A percentile compares a stretch with the other conserved stretches of the same genome.
Evolutionary conservation across 2,888 invertebrate genomes (phyloP).

Genomic region (Steinernema carpocapsae): DNA sequence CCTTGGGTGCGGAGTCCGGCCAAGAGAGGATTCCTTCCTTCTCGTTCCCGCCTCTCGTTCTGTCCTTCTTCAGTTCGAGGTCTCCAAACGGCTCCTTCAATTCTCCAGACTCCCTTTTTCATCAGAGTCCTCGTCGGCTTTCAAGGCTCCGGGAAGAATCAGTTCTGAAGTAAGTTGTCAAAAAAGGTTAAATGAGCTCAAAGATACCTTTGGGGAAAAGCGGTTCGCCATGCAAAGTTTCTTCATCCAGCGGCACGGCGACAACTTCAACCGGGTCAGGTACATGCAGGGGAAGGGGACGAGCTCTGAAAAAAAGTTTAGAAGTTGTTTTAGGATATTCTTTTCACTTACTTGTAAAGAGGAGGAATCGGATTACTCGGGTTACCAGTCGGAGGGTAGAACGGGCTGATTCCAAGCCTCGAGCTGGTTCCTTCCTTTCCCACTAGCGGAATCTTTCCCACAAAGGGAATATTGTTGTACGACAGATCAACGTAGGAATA

Average conservation of each 20-base stretch:
- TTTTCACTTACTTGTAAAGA: conserved; percentile 55
- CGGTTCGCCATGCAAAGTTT: conserved; percentile 63
- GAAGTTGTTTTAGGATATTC: too few species aligned
- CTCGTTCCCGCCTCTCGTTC: neutral
- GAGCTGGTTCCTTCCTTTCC: conserved; percentile 61
- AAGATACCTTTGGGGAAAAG: conserved; percentile 55
- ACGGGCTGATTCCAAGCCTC: conserved; percentile 56
- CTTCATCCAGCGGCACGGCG: conserved; percentile 63
- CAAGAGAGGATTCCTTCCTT: neutral
- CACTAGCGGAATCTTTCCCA: conserved; percentile 52
- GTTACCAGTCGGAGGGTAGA: conserved; percentile 61
- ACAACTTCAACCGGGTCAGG: conserved; percentile 64
- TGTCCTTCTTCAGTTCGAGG: neutral
- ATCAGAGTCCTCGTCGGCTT: conserved; percentile 3
- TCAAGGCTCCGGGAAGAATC: conserved; percentile 11
- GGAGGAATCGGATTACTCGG: conserved; percentile 60
- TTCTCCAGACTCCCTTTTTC: neutral
- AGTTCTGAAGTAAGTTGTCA: neutral
- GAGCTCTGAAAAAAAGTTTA: conserved; percentile 48
- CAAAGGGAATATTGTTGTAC: conserved; percentile 62
- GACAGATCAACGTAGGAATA: conserved; percentile 61
- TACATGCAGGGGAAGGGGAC: conserved; percentile 60
- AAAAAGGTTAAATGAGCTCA: neutral
- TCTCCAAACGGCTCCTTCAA: conserved; percentile 11
- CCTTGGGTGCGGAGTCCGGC: neutral